These are phyloP conservation scores for Phallusia fumigata DNA, from an alignment of 23 tunicate genomes.

Conservation along the genomic window DNA sequence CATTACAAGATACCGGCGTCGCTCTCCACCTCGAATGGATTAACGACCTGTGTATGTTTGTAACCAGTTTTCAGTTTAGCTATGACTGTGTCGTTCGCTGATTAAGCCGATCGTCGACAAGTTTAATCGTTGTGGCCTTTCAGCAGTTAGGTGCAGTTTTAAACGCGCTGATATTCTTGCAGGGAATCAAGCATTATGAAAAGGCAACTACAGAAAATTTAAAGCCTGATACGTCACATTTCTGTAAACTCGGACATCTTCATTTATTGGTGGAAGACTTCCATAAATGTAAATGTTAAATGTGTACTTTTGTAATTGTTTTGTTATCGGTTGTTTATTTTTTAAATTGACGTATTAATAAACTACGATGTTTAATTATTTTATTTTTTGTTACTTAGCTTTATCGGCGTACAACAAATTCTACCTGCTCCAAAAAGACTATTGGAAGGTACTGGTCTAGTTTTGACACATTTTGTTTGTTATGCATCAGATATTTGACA, in stretches of 20 bases:
- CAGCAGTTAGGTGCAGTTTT: not conserved
- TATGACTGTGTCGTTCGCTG: not conserved
- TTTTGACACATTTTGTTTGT: not conserved
- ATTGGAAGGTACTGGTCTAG: constrained; percentile 62
- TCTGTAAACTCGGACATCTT: constrained; percentile 76
- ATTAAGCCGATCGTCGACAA: not conserved
- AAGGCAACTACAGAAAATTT: constrained; percentile 11
- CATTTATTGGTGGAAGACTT: constrained; percentile 75
- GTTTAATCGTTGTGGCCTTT: not conserved
- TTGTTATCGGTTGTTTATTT: too few relatives aligned
- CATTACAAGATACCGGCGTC: constrained; percentile 4
- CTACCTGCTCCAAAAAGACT: constrained; percentile 36
- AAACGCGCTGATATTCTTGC: not conserved
- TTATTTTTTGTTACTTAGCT: constrained; percentile 31
- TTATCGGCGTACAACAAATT: constrained; percentile 81
- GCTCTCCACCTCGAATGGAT: not conserved
- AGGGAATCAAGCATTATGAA: constrained; percentile 45
- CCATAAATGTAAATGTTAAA: constrained; percentile 57
- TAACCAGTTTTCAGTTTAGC: not conserved
- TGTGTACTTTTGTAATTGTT: not conserved
- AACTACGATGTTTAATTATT: not conserved
- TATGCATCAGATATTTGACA: not conserved
- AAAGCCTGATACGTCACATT: constrained; percentile 21
- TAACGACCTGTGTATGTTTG: not conserved
- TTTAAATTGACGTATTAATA: too few relatives aligned